phyloP scores from a whole-genome alignment of 2,113 vertebrate species.

The Dromaius novaehollandiae region DNA sequence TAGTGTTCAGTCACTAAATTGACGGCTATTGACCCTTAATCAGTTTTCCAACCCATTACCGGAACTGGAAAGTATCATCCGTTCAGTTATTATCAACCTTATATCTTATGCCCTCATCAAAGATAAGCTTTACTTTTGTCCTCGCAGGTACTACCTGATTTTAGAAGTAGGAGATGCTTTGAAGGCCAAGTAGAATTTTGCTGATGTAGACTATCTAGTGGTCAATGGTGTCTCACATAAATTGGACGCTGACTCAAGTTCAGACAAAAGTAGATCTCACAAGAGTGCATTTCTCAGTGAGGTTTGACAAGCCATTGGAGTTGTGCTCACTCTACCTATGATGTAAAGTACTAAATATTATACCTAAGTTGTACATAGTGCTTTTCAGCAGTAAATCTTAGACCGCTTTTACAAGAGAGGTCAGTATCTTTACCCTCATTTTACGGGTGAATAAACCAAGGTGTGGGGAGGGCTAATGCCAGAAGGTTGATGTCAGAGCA shows the following conservation, averaged over 20 bases:
- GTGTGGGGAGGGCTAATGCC: not conserved
- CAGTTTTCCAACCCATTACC: not conserved
- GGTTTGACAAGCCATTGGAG: not conserved
- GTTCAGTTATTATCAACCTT: not conserved
- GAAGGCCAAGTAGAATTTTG: not conserved
- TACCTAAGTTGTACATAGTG: not conserved
- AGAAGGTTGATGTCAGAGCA: not conserved
- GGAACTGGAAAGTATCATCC: not conserved
- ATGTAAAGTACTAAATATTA: not conserved
- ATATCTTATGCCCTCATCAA: not conserved
- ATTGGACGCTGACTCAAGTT: not conserved
- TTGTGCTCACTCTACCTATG: not conserved
- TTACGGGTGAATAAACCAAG: not conserved
- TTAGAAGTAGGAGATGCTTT: not conserved
- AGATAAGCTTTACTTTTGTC: not conserved
- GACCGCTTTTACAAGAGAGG: not conserved
- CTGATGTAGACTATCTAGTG: not conserved
- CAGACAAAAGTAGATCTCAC: not conserved
- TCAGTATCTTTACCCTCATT: not conserved
- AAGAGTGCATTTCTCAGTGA: accelerated
- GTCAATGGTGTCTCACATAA: not conserved
- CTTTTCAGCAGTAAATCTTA: conserved; percentile 24
- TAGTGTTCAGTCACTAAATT: accelerated
- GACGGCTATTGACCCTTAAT: not conserved
- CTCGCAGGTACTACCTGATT: not conserved